Conservation (phyloP, 2,888 invertebrate species). For the Aspidapion aeneum region DNA sequence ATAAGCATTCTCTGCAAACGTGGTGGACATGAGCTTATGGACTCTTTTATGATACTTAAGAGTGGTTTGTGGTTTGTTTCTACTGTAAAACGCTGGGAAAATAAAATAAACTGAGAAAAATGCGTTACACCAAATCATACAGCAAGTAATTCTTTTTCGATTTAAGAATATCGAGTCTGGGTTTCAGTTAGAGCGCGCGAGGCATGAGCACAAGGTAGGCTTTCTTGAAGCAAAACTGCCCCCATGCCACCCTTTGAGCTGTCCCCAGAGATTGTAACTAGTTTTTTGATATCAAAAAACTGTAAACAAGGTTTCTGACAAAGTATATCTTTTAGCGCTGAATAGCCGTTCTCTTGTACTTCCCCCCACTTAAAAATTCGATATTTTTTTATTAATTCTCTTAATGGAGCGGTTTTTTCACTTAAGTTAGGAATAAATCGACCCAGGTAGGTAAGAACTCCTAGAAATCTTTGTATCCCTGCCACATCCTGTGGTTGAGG, state of each 20-base stretch:
- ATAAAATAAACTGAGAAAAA: too few species aligned
- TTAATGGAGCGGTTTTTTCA: too few species aligned
- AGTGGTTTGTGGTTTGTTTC: conserved; percentile 37
- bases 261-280: conserved; percentile 29
- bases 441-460: conserved; percentile 23
- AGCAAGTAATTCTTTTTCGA: too few species aligned
- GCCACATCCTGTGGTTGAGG: too few species aligned
- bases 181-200: conserved; percentile 29
- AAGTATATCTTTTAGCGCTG: conserved; percentile 15
- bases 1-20: conserved; percentile 20
- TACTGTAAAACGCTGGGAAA: too few species aligned
- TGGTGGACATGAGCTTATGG: too few species aligned
- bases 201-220: conserved; percentile 30
- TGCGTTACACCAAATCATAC: too few species aligned
- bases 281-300: conserved; percentile 24
- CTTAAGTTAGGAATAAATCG: too few species aligned
- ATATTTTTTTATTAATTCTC: conserved; percentile 21
- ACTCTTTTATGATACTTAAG: conserved; percentile 27
- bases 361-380: conserved; percentile 8
- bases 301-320: conserved; percentile 16
- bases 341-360: conserved; percentile 14
- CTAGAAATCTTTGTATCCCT: too few species aligned
- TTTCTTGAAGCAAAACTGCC: conserved; percentile 30
- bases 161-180: too few species aligned
- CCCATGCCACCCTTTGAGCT: conserved; percentile 30